Evolutionary conservation across 2,888 invertebrate species (phyloP).

Genomic region (Baronia brevicornis): DNA sequence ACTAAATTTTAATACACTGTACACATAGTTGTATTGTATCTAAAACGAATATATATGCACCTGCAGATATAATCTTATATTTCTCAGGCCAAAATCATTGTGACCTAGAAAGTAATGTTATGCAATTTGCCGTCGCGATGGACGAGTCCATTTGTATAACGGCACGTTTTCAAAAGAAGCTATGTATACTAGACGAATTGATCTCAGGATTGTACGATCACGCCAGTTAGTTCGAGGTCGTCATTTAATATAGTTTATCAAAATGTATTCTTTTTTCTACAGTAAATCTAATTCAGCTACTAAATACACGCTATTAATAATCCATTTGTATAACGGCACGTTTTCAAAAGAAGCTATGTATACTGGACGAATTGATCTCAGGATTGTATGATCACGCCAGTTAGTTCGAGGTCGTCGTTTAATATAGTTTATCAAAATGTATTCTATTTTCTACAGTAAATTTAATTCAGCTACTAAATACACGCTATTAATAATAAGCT

Average conservation of each 20-base stretch:
- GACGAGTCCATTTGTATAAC: conserved; percentile 45
- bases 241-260: too few relatives aligned
- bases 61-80: conserved; percentile 20
- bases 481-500: conserved; percentile 3
- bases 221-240: too few relatives aligned
- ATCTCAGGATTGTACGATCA: too few relatives aligned
- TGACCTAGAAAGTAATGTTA: conserved; percentile 44
- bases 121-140: conserved; percentile 37
- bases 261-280: too few relatives aligned
- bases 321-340: conserved; percentile 1
- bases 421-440: too few relatives aligned
- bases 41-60: conserved; percentile 16
- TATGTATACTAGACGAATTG: conserved; percentile 14
- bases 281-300: too few relatives aligned
- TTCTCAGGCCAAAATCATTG: conserved; percentile 24
- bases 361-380: conserved; percentile 5
- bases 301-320: conserved; percentile 4
- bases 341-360: conserved; percentile 24
- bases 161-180: conserved; percentile 27
- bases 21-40: not conserved
- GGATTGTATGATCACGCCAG: too few relatives aligned
- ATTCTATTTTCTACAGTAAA: too few relatives aligned
- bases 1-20: not conserved
- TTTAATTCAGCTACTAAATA: too few relatives aligned
- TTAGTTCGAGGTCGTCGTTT: too few relatives aligned